Evolutionary conservation across 2,888 invertebrate species (phyloP), one percentile per base, ranked within the genome.

Genomic region (Leptarthrus brevirostris): DNA sequence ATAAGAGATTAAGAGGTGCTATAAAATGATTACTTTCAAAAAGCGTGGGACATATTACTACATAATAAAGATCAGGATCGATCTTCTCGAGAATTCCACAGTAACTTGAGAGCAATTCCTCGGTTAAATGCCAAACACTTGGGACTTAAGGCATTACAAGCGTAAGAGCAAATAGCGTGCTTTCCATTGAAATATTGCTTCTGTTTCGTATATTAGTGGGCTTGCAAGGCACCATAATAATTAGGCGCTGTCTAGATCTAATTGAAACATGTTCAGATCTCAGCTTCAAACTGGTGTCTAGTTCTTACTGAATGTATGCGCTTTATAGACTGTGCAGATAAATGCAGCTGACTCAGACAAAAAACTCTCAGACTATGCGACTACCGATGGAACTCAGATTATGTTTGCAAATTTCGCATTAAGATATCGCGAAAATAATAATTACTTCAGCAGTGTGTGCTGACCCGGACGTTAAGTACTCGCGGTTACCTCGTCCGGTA

Each of bases 361-460:
- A 36, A 36, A 58, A 30, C 58, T 18, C 58, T 40, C 36, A 58
- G 36, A 20, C 8, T 36, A 26, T 12, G 18, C 34, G 18, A 20
- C 36, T 58, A 20, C 18, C 34, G 58, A 58, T 58, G 58, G 36
- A 18, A 58, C 58, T 36, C 36, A 8, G 58, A 40, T 58, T 36
- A 58, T 36, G 36, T 58, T 58, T 36, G 58, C 58, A 12, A 36
- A 58, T 34, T 58, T 36, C 10, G 22, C 58, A 58, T 58, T 58
- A 36, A 58, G 58, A 58, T 58, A 58, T 36, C 58, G 58, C 20
- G 36, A 58, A 56, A 58, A 58, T 58, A 58, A 36, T 58, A 58
- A 58, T 58, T 58, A 36, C 34, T 36, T n/a, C 20, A 58, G 12
- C 6, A 36, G 34, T 20, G 1, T 36, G 20, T 2, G 36, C 20